phyloP scores from a whole-genome alignment of 2,797 vertebrate species.

The Enteromius argenteus region DNA sequence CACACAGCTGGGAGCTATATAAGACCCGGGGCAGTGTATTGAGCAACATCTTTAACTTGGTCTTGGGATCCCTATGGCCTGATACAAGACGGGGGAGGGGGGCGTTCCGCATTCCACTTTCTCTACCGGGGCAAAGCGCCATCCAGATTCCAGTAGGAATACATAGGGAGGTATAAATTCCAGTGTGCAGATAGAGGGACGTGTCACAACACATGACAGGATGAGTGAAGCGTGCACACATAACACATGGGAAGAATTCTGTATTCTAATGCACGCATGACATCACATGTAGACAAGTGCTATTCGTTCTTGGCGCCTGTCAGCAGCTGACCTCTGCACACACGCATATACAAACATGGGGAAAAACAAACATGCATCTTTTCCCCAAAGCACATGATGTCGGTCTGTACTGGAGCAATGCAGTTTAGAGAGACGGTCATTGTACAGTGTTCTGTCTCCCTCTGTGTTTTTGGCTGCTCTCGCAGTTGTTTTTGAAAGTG shows the following conservation, averaged over 20 bases:
- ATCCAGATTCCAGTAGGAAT: slow-evolving; percentile 29
- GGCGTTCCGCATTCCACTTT: slow-evolving; percentile 52
- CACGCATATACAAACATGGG: slow-evolving; percentile 40
- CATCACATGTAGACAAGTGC: slow-evolving; percentile 17
- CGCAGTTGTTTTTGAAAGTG: slow-evolving; percentile 71
- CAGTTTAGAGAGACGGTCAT: slow-evolving; percentile 61
- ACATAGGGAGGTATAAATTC: slow-evolving; percentile 20
- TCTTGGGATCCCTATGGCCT: slow-evolving; percentile 21
- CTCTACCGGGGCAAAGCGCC: slow-evolving; percentile 31
- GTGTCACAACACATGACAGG: background rate
- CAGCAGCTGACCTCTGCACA: slow-evolving; percentile 32
- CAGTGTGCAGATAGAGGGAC: background rate
- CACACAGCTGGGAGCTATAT: slow-evolving; percentile 78
- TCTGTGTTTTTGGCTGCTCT: slow-evolving; percentile 68
- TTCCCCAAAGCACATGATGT: slow-evolving; percentile 72
- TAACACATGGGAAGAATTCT: slow-evolving; percentile 28
- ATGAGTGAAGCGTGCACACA: slow-evolving; percentile 27
- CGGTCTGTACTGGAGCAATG: slow-evolving; percentile 65
- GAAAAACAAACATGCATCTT: slow-evolving; percentile 66
- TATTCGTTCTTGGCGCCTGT: slow-evolving; percentile 13
- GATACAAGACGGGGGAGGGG: slow-evolving; percentile 9
- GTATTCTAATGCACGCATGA: background rate
- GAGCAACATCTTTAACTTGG: slow-evolving; percentile 65
- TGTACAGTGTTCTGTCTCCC: slow-evolving; percentile 62
- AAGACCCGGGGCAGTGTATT: slow-evolving; percentile 73